Percentiles rank a stretch among this genome's conserved stretches.
Evolutionary conservation across 1,140 invertebrate species (phyloP).

Genomic region (Drosophila truncata): DNA sequence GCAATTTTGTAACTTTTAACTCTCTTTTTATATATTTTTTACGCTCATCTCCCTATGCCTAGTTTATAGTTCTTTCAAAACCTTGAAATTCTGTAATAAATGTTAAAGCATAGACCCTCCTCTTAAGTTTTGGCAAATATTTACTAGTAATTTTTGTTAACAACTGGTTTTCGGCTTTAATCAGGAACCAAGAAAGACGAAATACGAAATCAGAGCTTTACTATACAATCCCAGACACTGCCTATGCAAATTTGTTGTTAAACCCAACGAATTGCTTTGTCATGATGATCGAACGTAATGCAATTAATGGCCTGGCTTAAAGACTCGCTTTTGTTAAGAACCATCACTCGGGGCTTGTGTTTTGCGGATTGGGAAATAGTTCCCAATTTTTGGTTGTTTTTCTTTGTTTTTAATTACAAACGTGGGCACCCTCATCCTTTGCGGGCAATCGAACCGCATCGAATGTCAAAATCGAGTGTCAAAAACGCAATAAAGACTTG

Average conservation of each 20-base stretch:
- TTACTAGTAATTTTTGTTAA: slow-evolving; percentile 2
- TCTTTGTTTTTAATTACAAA: neutral
- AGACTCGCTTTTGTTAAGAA: slow-evolving; percentile 11
- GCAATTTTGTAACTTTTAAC: neutral
- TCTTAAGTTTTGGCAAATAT: slow-evolving; percentile 14
- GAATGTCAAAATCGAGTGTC: slow-evolving; percentile 35
- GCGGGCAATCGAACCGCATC: neutral
- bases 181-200: slow-evolving; percentile 11
- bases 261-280: slow-evolving; percentile 15
- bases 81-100: neutral
- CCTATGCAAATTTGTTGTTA: slow-evolving; percentile 24
- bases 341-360: neutral
- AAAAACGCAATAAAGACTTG: slow-evolving; percentile 26
- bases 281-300: slow-evolving; percentile 29
- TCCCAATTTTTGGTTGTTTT: neutral
- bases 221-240: slow-evolving; percentile 12
- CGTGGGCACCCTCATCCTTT: slow-evolving; percentile 1
- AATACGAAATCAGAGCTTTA: neutral
- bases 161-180: slow-evolving; percentile 20
- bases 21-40: neutral
- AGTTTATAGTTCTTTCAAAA: neutral
- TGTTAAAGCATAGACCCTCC: neutral
- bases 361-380: neutral
- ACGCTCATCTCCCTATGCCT: too few relatives aligned
- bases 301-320: slow-evolving; percentile 5